Conservation (phyloP, 2,797 vertebrate species). For the Tachyglossus aculeatus region DNA sequence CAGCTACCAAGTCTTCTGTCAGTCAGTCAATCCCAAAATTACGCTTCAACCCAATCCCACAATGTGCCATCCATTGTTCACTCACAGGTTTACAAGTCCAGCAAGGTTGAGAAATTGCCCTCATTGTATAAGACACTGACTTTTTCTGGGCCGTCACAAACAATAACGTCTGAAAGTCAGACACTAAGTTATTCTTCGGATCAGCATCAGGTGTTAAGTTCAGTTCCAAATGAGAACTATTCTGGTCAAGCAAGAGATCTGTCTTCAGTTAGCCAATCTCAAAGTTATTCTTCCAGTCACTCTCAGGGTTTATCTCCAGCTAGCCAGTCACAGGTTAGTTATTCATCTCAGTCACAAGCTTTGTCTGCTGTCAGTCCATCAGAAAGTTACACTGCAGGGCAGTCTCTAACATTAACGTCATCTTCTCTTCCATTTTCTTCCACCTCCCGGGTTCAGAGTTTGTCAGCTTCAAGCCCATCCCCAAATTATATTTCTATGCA, state of each 20-base stretch:
- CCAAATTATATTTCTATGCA: slow-evolving; percentile 88
- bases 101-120: slow-evolving; percentile 87
- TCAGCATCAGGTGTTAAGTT: slow-evolving; percentile 83
- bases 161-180: slow-evolving; percentile 84
- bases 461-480: slow-evolving; percentile 81
- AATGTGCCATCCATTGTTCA: slow-evolving; percentile 84
- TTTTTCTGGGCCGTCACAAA: slow-evolving; percentile 87
- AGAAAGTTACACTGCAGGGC: slow-evolving; percentile 87
- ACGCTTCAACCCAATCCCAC: slow-evolving; percentile 80
- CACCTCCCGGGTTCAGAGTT: slow-evolving; percentile 80
- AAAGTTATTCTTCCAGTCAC: slow-evolving; percentile 88
- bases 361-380: slow-evolving; percentile 85
- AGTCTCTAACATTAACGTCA: slow-evolving; percentile 81
- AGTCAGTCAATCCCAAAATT: slow-evolving; percentile 88
- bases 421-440: slow-evolving; percentile 85
- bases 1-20: slow-evolving; percentile 91
- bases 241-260: slow-evolving; percentile 86
- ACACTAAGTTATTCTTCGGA: slow-evolving; percentile 86
- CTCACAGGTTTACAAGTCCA: slow-evolving; percentile 85
- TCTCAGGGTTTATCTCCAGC: slow-evolving; percentile 90
- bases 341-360: slow-evolving; percentile 90
- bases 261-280: slow-evolving; percentile 86
- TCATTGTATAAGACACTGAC: slow-evolving; percentile 90
- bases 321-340: slow-evolving; percentile 82
- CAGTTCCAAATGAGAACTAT: slow-evolving; percentile 84